phyloP scores from a whole-genome alignment of 2,113 vertebrate species.

The Engraulis encrasicolus region DNA sequence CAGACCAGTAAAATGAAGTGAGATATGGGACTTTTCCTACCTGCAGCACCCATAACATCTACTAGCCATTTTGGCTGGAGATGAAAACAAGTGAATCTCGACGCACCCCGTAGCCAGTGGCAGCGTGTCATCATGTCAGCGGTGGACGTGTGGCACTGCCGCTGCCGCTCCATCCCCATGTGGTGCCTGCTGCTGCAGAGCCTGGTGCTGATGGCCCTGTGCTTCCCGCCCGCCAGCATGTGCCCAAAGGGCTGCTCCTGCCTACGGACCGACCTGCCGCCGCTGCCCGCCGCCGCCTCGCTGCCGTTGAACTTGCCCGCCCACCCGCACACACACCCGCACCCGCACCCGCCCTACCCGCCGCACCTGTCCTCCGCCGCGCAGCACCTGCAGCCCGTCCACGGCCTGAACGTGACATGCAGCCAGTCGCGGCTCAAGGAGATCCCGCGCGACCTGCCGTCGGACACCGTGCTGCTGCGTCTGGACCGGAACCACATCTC shows the following conservation, averaged over 20 bases:
- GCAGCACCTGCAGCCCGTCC: no score
- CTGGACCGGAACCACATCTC: slow-evolving; percentile 98
- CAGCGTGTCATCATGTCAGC: no score
- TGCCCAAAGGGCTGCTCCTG: slow-evolving; percentile 97
- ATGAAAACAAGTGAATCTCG: no score
- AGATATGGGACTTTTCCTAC: no score
- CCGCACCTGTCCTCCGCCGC: no score
- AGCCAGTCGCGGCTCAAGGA: slow-evolving; percentile 96
- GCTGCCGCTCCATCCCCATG: slow-evolving; percentile 97
- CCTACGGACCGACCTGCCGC: slow-evolving; percentile 76
- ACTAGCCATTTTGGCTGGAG: no score
- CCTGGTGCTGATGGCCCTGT: slow-evolving; percentile 97
- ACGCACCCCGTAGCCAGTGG: no score
- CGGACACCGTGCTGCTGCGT: slow-evolving; percentile 89
- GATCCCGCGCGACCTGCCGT: slow-evolving; percentile 91
- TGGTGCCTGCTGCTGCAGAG: slow-evolving; percentile 98
- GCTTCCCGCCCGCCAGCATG: slow-evolving; percentile 98
- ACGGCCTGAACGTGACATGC: slow-evolving; percentile 92
- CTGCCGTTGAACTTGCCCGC: no score
- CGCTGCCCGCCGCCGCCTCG: no score
- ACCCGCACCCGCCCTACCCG: slow-evolving; percentile 73
- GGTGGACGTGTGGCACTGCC: slow-evolving; percentile 97
- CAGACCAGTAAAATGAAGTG: no score
- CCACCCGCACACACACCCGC: slow-evolving; percentile 44
- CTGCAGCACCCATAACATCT: no score